phyloP scores from a whole-genome alignment of 2,797 vertebrate genomes.

The Prionace glauca region DNA sequence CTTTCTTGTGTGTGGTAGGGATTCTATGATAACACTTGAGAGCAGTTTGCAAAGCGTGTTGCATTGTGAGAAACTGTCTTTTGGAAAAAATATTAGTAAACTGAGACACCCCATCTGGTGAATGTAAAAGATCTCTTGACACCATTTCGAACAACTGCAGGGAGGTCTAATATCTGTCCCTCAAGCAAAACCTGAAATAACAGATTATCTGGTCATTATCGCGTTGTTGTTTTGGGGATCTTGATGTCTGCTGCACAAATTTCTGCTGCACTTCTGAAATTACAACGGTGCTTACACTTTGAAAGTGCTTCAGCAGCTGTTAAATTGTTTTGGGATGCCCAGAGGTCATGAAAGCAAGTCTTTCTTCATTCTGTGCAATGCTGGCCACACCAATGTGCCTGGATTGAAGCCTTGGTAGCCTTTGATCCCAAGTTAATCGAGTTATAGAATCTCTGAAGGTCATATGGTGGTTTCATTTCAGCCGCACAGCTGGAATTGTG shows the following conservation, averaged over 20 bases:
- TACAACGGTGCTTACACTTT: not conserved
- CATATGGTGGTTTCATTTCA: not conserved
- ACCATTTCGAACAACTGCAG: not conserved
- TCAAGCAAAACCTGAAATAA: not conserved
- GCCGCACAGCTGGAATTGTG: not conserved
- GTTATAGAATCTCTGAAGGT: not conserved
- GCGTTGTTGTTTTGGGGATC: not conserved
- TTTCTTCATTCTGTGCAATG: not conserved
- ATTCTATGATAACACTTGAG: not conserved
- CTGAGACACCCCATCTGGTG: not conserved
- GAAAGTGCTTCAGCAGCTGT: not conserved
- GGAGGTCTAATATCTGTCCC: not conserved
- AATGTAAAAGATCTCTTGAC: not conserved
- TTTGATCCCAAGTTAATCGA: not conserved
- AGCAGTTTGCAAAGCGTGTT: not conserved
- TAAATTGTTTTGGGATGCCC: not conserved
- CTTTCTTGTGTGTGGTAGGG: no score
- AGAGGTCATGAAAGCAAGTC: not conserved
- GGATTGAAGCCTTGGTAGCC: not conserved
- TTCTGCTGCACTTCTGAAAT: not conserved
- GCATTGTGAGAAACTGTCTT: not conserved
- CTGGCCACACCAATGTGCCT: no score
- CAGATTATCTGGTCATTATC: not conserved
- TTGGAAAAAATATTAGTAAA: not conserved
- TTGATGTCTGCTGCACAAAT: not conserved